phyloP scores from a whole-genome alignment of 2,888 invertebrate genomes.

The Drosophila stalkeri region DNA sequence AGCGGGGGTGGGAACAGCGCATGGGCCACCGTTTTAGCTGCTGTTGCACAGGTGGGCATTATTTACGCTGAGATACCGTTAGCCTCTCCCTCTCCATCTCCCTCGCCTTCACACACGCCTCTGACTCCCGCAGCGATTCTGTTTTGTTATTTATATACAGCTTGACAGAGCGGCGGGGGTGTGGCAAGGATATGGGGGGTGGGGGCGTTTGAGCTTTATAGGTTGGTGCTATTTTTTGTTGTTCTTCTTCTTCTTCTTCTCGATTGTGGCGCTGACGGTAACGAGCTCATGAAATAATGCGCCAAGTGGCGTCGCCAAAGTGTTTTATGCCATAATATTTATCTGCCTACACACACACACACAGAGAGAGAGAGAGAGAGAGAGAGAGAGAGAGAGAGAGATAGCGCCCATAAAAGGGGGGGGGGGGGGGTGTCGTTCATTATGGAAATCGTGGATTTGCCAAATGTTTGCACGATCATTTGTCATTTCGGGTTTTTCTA shows the following conservation, averaged over 20 bases:
- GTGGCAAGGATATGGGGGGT: not conserved
- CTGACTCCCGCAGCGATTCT: not conserved
- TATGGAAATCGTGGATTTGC: slow-evolving; percentile 82
- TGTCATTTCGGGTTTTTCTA: slow-evolving; percentile 68
- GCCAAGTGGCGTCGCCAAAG: slow-evolving; percentile 79
- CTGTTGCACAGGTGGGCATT: slow-evolving; percentile 75
- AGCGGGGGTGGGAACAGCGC: not conserved
- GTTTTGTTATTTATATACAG: slow-evolving; percentile 73
- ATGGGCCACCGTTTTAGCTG: not conserved
- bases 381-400: no score
- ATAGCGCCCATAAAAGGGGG: not conserved
- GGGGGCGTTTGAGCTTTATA: not conserved
- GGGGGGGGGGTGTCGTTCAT: slow-evolving; percentile 47
- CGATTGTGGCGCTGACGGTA: slow-evolving; percentile 64
- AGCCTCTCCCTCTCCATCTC: not conserved
- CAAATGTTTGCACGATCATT: slow-evolving; percentile 83
- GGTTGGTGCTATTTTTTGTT: no score
- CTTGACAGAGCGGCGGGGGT: slow-evolving; percentile 16
- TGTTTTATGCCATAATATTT: slow-evolving; percentile 83
- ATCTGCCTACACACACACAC: slow-evolving; percentile 43
- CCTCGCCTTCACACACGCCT: not conserved
- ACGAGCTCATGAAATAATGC: slow-evolving; percentile 82
- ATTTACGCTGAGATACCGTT: slow-evolving; percentile 60
- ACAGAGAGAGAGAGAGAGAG: no score
- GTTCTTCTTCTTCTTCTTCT: not conserved